Percentiles rank a stretch among this genome's conserved stretches.
Conservation (phyloP, 2,797 vertebrate genomes). For the Phyllotis vaccarum region DNA sequence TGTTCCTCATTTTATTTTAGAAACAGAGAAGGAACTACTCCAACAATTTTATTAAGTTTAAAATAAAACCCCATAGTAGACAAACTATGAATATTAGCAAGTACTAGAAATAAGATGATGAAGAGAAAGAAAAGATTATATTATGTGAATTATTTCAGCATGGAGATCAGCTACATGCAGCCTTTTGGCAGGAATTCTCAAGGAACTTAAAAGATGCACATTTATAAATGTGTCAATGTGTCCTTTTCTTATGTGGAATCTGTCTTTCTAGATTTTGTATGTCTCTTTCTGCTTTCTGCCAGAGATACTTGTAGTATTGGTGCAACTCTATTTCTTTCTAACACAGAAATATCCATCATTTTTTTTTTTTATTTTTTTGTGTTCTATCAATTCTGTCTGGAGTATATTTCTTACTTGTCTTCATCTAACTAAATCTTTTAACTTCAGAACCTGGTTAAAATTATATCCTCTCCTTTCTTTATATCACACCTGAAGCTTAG, state of each 20-base stretch:
- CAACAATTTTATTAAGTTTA: not conserved
- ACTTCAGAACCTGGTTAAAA: not conserved
- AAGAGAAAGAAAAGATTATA: not conserved
- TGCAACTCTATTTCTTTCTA: not conserved
- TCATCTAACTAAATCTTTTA: not conserved
- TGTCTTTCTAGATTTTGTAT: not conserved
- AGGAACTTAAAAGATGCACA: too few species aligned
- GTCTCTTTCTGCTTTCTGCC: not conserved
- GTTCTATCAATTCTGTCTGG: not conserved
- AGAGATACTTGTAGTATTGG: not conserved
- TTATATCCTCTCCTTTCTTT: not conserved
- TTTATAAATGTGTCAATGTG: not conserved
- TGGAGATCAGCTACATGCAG: too few species aligned
- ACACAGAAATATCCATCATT: not conserved
- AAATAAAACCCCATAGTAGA: not conserved
- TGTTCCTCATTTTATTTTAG: not conserved
- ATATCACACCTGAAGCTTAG: not conserved
- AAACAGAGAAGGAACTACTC: not conserved
- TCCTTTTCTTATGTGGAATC: not conserved
- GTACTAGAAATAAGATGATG: not conserved
- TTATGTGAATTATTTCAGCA: not conserved
- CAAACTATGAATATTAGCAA: not conserved
- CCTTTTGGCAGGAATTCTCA: not conserved
- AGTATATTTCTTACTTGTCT: not conserved
- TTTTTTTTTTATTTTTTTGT: not conserved